Base-by-base conservation (phyloP, 2,113 vertebrate species). In the Etheostoma cragini region DNA sequence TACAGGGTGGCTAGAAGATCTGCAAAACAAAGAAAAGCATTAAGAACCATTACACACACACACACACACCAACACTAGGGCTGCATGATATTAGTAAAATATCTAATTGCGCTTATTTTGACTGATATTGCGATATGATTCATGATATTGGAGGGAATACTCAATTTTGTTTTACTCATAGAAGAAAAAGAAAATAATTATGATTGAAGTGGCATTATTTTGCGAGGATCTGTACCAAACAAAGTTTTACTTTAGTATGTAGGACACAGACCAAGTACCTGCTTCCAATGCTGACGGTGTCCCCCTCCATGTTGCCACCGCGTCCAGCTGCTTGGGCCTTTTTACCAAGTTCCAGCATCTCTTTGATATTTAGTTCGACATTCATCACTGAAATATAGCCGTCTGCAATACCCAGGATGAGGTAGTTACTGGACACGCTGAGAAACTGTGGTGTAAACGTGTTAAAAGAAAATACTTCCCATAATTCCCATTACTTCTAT, bases 261-360 rank as follows among this genome's bases (percentile, higher is more conserved):
- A 30, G 26, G 26, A 30, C 3, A 30, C 26, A 30, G 26, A 30
- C 30, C 30, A 30, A 30, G 62, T 84, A 95, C 95, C 94, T 94
- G 94, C 94, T 95, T 57, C 88, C 93, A 2, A 90, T 81, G 49
- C 94, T 95, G 75, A 92, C 54, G 35, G 90, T 93, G 42, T 96
- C 95, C 6, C 60, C 89, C 8, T 96, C 94, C 6, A 6, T 0
- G 21, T 85, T 85, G 6, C 90, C 33, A 76, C 88, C 93, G 78
- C 68, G 82, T 15, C 79, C 89, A 30, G 86, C 80, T 1, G 80
- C 78, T 53, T 72, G 81, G 0, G 83, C 84, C 35, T 46, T 93
- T 72, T 89, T 94, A 4, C 87, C 92, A 2, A 90, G 87, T 26
- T 91, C 84, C 85, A 94, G 10, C 92, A 95, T 94, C 88, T 95